Percentiles rank a stretch among this genome's conserved stretches.
Evolutionary conservation across 1,140 invertebrate genomes (phyloP).

Genomic region (Heliconius nattereri): DNA sequence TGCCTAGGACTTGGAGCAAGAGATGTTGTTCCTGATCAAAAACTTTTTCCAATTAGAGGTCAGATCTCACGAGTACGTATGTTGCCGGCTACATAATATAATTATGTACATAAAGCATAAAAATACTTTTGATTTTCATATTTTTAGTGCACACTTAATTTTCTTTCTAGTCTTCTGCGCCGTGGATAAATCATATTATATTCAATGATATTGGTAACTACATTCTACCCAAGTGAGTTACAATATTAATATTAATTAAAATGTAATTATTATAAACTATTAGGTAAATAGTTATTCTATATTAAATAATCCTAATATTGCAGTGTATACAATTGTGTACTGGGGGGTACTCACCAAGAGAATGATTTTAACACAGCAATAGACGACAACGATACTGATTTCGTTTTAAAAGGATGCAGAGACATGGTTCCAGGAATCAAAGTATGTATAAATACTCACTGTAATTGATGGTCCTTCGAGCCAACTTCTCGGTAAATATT

Average conservation of each 20-base stretch:
- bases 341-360: conserved; percentile 89
- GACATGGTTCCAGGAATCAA: conserved; percentile 84
- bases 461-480: background rate
- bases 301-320: conserved; percentile 30
- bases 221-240: conserved; percentile 88
- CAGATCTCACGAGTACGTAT: conserved; percentile 83
- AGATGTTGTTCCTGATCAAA: conserved; percentile 82
- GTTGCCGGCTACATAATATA: background rate
- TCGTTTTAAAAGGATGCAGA: conserved; percentile 84
- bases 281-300: background rate
- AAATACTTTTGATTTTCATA: no score
- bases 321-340: conserved; percentile 84
- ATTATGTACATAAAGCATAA: no score
- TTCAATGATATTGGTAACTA: conserved; percentile 84
- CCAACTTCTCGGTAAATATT: background rate
- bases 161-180: conserved; percentile 82
- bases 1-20: conserved; percentile 86
- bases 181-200: conserved; percentile 83
- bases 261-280: no score
- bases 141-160: background rate
- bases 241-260: no score
- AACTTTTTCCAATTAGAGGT: conserved; percentile 85
- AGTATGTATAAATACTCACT: conserved; percentile 60
- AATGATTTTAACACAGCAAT: conserved; percentile 83
- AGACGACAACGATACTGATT: conserved; percentile 81